Evolutionary conservation across 2,797 vertebrate species (phyloP).

Genomic region (Australoheros facetus): DNA sequence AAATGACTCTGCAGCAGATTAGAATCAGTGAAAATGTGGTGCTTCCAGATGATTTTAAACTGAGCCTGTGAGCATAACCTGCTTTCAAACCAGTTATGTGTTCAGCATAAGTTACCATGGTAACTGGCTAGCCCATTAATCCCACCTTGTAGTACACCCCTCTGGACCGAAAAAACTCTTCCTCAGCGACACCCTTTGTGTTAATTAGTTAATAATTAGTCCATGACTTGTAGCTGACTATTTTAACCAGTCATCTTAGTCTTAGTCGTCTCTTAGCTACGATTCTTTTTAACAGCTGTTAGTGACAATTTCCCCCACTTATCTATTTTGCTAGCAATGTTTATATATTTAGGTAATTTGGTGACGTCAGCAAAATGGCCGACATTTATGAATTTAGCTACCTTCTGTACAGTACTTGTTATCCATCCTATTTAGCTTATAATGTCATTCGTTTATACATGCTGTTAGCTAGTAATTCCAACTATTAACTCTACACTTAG

Average conservation of each 20-base stretch:
- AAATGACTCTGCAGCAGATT: no score
- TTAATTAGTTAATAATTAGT: neutral
- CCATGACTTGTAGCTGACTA: neutral
- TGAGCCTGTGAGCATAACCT: no score
- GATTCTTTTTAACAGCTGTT: neutral
- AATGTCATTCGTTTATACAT: neutral
- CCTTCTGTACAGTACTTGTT: neutral
- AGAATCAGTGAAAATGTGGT: no score
- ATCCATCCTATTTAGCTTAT: neutral
- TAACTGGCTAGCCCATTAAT: neutral
- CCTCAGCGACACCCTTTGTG: neutral
- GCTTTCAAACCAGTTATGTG: neutral
- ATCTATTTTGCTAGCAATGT: fast-evolving
- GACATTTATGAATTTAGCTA: neutral
- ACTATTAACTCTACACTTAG: neutral
- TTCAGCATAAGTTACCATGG: neutral
- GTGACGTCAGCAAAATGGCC: neutral
- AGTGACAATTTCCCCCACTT: neutral
- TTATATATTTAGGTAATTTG: neutral
- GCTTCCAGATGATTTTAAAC: no score
- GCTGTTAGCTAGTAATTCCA: neutral
- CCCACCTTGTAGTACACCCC: neutral
- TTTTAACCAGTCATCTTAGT: neutral
- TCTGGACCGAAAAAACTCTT: neutral
- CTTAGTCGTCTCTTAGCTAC: neutral